Conservation (phyloP, 2,113 vertebrate genomes). For the Neotragus moschatus region DNA sequence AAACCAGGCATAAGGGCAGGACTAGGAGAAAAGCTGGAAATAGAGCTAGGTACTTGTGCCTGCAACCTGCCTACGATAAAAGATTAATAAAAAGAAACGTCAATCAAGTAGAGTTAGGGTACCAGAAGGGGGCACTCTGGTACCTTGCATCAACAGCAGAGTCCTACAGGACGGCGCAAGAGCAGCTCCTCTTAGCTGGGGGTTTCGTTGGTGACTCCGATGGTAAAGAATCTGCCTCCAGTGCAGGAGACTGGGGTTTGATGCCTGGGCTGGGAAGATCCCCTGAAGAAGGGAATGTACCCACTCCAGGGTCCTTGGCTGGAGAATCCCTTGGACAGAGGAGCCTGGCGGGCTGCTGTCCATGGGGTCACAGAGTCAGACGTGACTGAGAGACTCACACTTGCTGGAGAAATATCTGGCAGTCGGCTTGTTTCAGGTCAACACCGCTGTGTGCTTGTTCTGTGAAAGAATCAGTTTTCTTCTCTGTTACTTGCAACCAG, state of each 20-base stretch:
- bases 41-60: not conserved
- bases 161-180: not conserved
- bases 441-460: not conserved
- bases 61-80: not conserved
- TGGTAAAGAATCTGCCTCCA: not conserved
- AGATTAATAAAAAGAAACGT: not conserved
- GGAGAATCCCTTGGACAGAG: not conserved
- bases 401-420: not conserved
- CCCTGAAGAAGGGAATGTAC: not conserved
- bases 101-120: not conserved
- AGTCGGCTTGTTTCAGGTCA: not conserved
- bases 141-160: not conserved
- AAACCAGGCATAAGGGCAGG: not conserved
- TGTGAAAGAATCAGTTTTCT: not conserved
- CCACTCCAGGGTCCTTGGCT: not conserved
- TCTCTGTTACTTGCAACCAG: not conserved
- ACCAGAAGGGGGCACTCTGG: not conserved
- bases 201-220: not conserved
- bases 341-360: not conserved
- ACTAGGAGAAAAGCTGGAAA: not conserved
- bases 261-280: not conserved
- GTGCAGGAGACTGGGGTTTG: not conserved
- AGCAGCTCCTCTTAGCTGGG: not conserved
- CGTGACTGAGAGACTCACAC: not conserved
- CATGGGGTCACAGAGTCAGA: not conserved